These are phyloP conservation scores for Thryonomys swinderianus DNA, from an alignment of 2,113 vertebrate genomes.

Conservation along the genomic window DNA sequence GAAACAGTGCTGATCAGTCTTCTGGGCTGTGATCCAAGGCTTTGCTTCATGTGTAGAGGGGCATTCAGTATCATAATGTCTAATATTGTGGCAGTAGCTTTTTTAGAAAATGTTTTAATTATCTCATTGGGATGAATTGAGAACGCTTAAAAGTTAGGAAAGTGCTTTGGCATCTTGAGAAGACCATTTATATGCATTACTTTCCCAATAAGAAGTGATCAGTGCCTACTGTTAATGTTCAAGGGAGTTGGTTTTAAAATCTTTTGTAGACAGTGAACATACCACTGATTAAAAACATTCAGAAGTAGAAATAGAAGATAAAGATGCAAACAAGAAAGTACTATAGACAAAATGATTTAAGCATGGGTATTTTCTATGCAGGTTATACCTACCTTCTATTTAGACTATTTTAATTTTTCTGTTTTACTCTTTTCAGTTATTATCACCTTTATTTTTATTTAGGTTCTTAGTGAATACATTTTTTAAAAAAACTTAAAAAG, in stretches of 20 bases:
- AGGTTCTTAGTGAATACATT: neutral
- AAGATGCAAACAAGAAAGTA: neutral
- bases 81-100: neutral
- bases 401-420: neutral
- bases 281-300: neutral
- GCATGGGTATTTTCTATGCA: neutral
- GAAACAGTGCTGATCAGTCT: constrained; percentile 31
- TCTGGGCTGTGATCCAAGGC: constrained; percentile 41
- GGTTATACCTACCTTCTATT: neutral
- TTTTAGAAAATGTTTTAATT: neutral
- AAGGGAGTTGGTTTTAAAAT: constrained; percentile 4
- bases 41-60: neutral
- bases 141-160: neutral
- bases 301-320: neutral
- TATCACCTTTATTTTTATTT: neutral
- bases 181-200: neutral
- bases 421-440: neutral
- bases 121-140: neutral
- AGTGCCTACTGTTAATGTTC: neutral
- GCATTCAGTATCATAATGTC: neutral
- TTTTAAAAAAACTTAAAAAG: neutral
- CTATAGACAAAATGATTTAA: neutral
- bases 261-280: neutral
- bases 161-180: neutral
- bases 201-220: neutral